phyloP scores from a whole-genome alignment of 1,140 invertebrate species.

The Brachystomella parvula region DNA sequence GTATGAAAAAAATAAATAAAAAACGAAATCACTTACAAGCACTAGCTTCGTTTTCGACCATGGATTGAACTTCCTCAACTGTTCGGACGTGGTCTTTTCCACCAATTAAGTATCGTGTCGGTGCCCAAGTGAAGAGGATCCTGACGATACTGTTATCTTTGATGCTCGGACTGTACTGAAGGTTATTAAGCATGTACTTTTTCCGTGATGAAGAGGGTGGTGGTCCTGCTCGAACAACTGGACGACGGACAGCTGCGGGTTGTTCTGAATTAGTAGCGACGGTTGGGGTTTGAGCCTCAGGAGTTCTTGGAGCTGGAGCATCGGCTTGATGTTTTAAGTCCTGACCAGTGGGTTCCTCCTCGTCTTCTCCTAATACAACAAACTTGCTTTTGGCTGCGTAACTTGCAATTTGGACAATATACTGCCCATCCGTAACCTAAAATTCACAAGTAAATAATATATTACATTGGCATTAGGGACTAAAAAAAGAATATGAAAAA shows the following conservation, averaged over 20 bases:
- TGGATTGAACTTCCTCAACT: no score
- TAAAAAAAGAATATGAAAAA: not conserved
- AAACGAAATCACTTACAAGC: no score
- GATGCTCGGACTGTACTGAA: not conserved
- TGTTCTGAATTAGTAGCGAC: not conserved
- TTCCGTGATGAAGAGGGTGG: not conserved
- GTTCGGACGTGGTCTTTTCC: no score
- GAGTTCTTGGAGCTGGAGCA: not conserved
- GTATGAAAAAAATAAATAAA: no score
- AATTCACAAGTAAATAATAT: not conserved
- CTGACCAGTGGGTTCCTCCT: not conserved
- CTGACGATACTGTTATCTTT: not conserved
- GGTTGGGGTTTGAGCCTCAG: not conserved
- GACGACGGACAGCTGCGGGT: not conserved
- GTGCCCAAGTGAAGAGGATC: not conserved
- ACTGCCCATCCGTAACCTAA: conserved; percentile 13
- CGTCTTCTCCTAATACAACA: not conserved
- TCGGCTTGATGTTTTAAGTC: not conserved
- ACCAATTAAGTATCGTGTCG: not conserved
- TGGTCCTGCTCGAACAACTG: not conserved
- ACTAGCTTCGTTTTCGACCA: no score
- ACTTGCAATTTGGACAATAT: not conserved
- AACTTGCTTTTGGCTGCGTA: not conserved
- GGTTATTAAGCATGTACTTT: not conserved
- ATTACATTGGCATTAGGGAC: not conserved